These are phyloP conservation scores for Tiaroga cobitis DNA, from an alignment of 2,797 vertebrate species.

Conservation along the genomic window DNA sequence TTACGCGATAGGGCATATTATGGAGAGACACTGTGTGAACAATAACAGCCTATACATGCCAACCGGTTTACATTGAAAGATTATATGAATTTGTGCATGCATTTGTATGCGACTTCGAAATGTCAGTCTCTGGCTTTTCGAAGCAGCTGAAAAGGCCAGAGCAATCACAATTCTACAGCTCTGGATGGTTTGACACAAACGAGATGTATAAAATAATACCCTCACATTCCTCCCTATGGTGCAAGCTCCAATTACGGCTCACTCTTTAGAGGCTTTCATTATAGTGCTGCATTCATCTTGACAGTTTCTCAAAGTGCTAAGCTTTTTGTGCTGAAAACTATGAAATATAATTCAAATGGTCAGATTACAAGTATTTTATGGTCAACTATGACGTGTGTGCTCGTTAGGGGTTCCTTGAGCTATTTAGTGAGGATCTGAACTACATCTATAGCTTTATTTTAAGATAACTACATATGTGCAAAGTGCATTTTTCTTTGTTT, in stretches of 20 bases:
- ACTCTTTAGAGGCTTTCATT: slow-evolving; percentile 8
- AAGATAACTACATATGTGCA: not conserved
- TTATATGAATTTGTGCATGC: slow-evolving; percentile 34
- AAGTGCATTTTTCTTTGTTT: not conserved
- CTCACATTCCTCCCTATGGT: slow-evolving; percentile 34
- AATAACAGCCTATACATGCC: slow-evolving; percentile 13
- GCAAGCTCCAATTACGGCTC: slow-evolving; percentile 25
- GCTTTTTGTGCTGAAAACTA: not conserved
- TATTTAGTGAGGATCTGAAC: too few species aligned
- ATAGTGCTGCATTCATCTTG: not conserved
- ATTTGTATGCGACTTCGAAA: slow-evolving; percentile 34
- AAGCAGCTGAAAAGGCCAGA: slow-evolving; percentile 31
- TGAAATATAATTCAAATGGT: not conserved
- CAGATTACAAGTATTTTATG: not conserved
- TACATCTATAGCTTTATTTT: not conserved
- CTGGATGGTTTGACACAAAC: slow-evolving; percentile 34
- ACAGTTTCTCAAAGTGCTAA: slow-evolving; percentile 22
- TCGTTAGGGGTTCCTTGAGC: not conserved
- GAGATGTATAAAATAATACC: slow-evolving; percentile 41
- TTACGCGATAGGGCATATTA: slow-evolving; percentile 39
- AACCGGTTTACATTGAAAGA: slow-evolving; percentile 13
- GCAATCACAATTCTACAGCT: slow-evolving; percentile 30
- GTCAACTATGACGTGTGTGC: not conserved
- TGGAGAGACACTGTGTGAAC: not conserved
- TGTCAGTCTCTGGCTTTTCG: slow-evolving; percentile 31